Evolutionary conservation across 2,888 invertebrate genomes (phyloP), one percentile per base, ranked within the genome.

Genomic region (Brachyopa scutellaris): DNA sequence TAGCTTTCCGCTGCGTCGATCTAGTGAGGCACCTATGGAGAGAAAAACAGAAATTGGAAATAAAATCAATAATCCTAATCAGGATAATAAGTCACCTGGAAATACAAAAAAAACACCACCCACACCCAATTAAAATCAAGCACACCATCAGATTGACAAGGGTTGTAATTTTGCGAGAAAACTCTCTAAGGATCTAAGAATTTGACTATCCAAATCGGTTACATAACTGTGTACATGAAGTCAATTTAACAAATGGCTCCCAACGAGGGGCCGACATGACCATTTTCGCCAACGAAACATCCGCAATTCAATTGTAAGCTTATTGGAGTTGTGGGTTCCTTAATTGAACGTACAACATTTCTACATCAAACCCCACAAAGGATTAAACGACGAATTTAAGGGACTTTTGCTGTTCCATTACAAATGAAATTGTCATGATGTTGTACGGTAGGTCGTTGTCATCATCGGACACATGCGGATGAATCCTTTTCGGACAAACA

Each of bases 1-100:
- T 51, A 99, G 92, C 90, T 97, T 97, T 19, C 97, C 95, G 5
- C 94, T 93, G 88, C 95, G 94, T 62, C 97, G 92, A 89, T 99
- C 98, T 87, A 98, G 92, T 0, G 96, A 96, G 1, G 97, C 97
- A 45, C 93, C 93, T 93, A 88, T 9, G 85, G 85, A 26, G 72
- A 47, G 13, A 62, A 2, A 23, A 26, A 31, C 7, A 15, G 15
- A 33, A 38, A 29, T n/a, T 19, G n/a, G 5, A 47, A 70, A 64
- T 15, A 49, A 49, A 42, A 77, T 69, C 47, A 49, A 69, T 62
- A 61, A 33, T 62, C 23, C 67, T 59, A 66, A 77, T 59, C 57
- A 59, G 77, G 40, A 72, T 53, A 61, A 36, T 38, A 74, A 62
- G 62, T 57, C 59, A 78, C 31, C 64, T 61, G 55, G 40, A 77